Conservation (phyloP, 2,888 invertebrate species). For the Pimpla rufipes region DNA sequence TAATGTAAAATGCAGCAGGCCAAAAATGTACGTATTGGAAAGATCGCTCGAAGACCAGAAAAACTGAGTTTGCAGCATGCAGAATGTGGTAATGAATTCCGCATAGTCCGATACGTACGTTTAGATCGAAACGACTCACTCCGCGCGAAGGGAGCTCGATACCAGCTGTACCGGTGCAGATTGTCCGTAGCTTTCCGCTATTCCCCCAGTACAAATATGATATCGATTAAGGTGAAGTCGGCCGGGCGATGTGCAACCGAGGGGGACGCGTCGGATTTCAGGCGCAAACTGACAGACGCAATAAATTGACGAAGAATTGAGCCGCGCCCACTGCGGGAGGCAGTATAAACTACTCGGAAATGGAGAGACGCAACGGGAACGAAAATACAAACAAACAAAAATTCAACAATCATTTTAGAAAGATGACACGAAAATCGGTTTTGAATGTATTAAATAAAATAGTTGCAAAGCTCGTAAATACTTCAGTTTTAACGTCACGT, state of each 20-base stretch:
- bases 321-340: neutral
- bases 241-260: neutral
- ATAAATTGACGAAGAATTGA: conserved; percentile 3
- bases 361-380: neutral
- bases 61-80: too few relatives aligned
- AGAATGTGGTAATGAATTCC: too few relatives aligned
- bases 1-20: too few relatives aligned
- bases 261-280: neutral
- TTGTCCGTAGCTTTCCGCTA: neutral
- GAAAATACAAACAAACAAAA: neutral
- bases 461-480: too few relatives aligned
- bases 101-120: neutral
- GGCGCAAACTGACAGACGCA: conserved; percentile 1
- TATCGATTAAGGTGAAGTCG: neutral
- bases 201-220: neutral
- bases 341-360: neutral
- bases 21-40: too few relatives aligned
- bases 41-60: too few relatives aligned
- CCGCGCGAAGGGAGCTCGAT: neutral
- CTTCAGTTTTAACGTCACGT: too few relatives aligned
- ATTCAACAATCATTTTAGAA: too few relatives aligned
- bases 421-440: too few relatives aligned
- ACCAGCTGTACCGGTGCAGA: neutral
- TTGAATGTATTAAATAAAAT: too few relatives aligned
- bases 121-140: neutral